Conservation (phyloP, 92 coral and sea anemone genomes). For the Parazoanthus swiftii region DNA sequence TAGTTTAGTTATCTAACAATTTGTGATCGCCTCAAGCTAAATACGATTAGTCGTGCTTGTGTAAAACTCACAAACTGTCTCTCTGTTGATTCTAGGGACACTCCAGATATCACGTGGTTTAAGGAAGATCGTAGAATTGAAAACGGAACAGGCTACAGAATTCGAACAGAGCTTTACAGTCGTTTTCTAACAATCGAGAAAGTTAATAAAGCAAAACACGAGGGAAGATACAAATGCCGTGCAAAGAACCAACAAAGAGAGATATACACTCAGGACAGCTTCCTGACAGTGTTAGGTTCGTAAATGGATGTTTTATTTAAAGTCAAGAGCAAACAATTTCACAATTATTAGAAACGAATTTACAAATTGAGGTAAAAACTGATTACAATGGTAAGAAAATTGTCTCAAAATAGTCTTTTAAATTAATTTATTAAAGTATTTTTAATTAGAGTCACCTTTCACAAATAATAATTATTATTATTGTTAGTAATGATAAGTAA, state of each 20-base stretch:
- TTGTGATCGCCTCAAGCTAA: too few relatives aligned
- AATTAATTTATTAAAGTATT: too few relatives aligned
- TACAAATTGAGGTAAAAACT: too few relatives aligned
- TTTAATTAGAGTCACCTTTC: too few relatives aligned
- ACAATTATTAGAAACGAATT: too few relatives aligned
- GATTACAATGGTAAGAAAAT: too few relatives aligned
- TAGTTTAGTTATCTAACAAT: too few relatives aligned
- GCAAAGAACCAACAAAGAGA: background rate
- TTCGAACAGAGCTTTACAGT: background rate
- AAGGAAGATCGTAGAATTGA: conserved; percentile 4
- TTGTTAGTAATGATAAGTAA: too few relatives aligned
- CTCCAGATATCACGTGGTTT: conserved; percentile 31
- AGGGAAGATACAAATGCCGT: conserved; percentile 13
- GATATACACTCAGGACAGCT: background rate
- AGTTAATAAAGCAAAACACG: background rate
- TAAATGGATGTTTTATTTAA: background rate
- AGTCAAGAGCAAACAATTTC: too few relatives aligned
- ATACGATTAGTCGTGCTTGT: background rate
- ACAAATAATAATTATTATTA: too few relatives aligned
- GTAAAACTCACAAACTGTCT: background rate
- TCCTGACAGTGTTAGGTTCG: conserved; percentile 13
- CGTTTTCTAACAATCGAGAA: background rate
- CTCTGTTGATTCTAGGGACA: conserved; percentile 1
- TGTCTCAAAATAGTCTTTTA: too few relatives aligned
- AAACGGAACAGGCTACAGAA: background rate